Base-by-base conservation (phyloP, 1,140 invertebrate species). In the Amphibalanus amphitrite region DNA sequence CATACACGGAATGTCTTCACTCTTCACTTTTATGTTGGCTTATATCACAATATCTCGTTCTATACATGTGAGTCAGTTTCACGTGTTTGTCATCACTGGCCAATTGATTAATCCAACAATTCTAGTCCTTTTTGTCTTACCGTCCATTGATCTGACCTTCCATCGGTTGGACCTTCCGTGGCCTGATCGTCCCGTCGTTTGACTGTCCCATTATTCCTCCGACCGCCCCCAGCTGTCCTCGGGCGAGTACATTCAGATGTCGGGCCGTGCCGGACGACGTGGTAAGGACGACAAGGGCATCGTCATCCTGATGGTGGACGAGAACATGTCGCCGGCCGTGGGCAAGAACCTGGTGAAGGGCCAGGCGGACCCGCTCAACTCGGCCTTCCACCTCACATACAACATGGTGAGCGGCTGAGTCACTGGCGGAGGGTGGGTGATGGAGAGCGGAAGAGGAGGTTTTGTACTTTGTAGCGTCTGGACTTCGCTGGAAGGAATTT, bases 231-330 rank as follows among this genome's bases (percentile, higher is more conserved):
- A 88, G 92, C 85, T 97, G 68, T 91, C 93, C 0, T 98, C 95
- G 15, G 97, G 97, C 10, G 97, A 99, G 81, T 99, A 99, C 78
- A 99, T 99, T 77, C 97, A 99, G 81, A 99, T 99, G 97, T 95
- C 93, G 69, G 97, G 97, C 3, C 84, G 97, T 74, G 96, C 97
- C n/a, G 97, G 97, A 29, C 85, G 97, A 72, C 86, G 97, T 81
- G 97, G 97, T 73, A 81, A 98, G 0, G 97, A 99, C 80, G 95
- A 98, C 77, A 93, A 95, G 81, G 97, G 97, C 74, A 96, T 99
- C 72, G 96, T 98, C 28, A 98, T 99, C 75, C 82, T 99, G 33
- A 98, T 99, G 93, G 89, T 99, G 10, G 97, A 99, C 80, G 93
- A 99, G 80, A 92, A 96, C 81, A 93, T 99, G 73, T 92, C 89